These are phyloP conservation scores for Rhinolophus sinicus DNA, from an alignment of 2,113 vertebrate species.

Conservation along the genomic window DNA sequence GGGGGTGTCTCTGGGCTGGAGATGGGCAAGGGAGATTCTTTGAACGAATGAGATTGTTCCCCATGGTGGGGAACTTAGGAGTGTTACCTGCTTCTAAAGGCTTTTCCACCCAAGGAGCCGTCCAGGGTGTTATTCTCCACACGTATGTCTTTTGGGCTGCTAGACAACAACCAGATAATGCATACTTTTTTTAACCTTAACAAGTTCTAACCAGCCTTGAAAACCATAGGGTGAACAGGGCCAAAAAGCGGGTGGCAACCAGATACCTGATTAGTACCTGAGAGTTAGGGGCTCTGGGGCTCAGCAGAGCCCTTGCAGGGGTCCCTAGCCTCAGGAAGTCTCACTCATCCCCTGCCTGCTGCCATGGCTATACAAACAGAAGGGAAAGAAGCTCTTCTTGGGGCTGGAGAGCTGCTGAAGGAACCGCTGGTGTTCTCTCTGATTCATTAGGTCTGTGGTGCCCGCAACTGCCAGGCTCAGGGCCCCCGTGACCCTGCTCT, in stretches of 20 bases:
- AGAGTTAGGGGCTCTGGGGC: neutral
- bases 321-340: neutral
- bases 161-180: constrained; percentile 1
- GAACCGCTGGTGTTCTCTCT: neutral
- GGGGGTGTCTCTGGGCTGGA: accelerated
- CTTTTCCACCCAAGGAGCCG: neutral
- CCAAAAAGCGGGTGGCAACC: constrained; percentile 47
- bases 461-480: neutral
- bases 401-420: neutral
- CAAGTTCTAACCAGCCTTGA: constrained; percentile 61
- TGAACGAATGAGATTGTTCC: neutral
- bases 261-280: constrained; percentile 27
- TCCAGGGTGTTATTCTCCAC: neutral
- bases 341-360: neutral
- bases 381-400: neutral
- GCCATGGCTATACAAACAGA: neutral
- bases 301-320: neutral
- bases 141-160: neutral
- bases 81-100: neutral
- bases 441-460: neutral
- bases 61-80: accelerated
- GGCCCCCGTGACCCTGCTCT: neutral
- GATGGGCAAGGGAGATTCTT: neutral
- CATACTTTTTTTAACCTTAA: neutral
- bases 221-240: constrained; percentile 55